Evolutionary conservation across 2,797 vertebrate genomes (phyloP).

Genomic region (Chlorospingus flavigularis): DNA sequence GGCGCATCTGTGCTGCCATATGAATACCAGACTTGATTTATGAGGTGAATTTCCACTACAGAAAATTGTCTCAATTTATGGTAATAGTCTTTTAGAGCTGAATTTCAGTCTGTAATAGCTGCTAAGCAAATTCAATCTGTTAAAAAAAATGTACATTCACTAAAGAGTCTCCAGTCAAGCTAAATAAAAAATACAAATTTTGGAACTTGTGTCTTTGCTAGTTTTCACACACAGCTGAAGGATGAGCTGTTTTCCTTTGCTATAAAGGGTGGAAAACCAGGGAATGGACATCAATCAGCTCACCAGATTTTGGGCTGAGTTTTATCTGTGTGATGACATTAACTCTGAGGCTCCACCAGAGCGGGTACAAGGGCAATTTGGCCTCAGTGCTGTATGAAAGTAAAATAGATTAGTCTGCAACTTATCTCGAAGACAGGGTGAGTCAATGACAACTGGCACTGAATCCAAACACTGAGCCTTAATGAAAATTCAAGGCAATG

Average conservation of each 20-base stretch:
- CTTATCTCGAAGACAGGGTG: neutral
- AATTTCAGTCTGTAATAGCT: neutral
- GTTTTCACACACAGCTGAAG: neutral
- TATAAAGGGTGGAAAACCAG: neutral
- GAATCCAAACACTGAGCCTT: neutral
- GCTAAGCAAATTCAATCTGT: neutral
- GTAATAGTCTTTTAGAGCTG: neutral
- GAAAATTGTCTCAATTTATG: neutral
- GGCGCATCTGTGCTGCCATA: neutral
- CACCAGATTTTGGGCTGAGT: neutral
- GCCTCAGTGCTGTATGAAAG: neutral
- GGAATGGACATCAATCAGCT: neutral
- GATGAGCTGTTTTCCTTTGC: neutral
- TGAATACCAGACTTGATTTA: slow-evolving; percentile 1
- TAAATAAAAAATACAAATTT: neutral
- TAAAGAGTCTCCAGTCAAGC: neutral
- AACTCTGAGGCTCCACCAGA: neutral
- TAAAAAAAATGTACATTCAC: neutral
- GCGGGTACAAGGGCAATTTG: neutral
- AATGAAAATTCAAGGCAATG: neutral
- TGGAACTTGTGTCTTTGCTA: neutral
- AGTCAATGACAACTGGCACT: neutral
- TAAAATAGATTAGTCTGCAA: neutral
- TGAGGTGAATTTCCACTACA: neutral
- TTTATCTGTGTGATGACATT: neutral